Evolutionary conservation across 2,888 invertebrate species (phyloP).

Genomic region (Archaeoteleia sp.): DNA sequence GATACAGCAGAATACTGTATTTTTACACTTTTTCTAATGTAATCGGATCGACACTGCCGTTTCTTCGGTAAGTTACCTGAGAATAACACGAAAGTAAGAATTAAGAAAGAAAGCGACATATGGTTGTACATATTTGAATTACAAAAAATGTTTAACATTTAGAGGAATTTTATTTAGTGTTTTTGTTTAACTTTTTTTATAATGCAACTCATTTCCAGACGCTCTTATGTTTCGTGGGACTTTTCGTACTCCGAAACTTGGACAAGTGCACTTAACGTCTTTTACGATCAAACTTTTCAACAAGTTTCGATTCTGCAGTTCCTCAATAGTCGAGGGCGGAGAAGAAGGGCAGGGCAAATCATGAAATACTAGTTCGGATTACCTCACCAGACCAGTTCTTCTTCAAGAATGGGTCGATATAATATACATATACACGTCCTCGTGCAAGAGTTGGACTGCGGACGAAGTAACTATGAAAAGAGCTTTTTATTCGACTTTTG

Average conservation of each 20-base stretch:
- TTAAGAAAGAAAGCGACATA: too few relatives aligned
- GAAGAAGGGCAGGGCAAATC: slow-evolving; percentile 32
- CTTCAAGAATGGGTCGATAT: slow-evolving; percentile 45
- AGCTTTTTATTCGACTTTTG: slow-evolving; percentile 31
- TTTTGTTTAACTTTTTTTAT: slow-evolving; percentile 42
- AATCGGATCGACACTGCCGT: too few relatives aligned
- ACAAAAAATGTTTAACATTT: slow-evolving; percentile 5
- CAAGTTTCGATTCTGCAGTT: slow-evolving; percentile 58
- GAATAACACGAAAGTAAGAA: too few relatives aligned
- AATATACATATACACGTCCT: slow-evolving; percentile 38
- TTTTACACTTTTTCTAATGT: too few relatives aligned
- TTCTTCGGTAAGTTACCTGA: too few relatives aligned
- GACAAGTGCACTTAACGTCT: slow-evolving; percentile 61
- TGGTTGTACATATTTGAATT: too few relatives aligned
- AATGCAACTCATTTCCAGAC: slow-evolving; percentile 57
- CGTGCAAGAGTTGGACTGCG: slow-evolving; percentile 3
- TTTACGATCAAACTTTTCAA: slow-evolving; percentile 68
- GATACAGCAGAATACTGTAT: too few relatives aligned
- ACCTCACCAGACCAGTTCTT: slow-evolving; percentile 45
- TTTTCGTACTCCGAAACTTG: slow-evolving; percentile 53
- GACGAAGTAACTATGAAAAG: slow-evolving; percentile 7
- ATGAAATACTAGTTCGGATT: slow-evolving; percentile 53
- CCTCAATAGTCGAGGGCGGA: slow-evolving; percentile 43
- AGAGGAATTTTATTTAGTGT: slow-evolving; percentile 25
- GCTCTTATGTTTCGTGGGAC: slow-evolving; percentile 51